These are phyloP conservation scores for Neolamprologus multifasciatus DNA, from an alignment of 2,797 vertebrate genomes.

Conservation along the genomic window DNA sequence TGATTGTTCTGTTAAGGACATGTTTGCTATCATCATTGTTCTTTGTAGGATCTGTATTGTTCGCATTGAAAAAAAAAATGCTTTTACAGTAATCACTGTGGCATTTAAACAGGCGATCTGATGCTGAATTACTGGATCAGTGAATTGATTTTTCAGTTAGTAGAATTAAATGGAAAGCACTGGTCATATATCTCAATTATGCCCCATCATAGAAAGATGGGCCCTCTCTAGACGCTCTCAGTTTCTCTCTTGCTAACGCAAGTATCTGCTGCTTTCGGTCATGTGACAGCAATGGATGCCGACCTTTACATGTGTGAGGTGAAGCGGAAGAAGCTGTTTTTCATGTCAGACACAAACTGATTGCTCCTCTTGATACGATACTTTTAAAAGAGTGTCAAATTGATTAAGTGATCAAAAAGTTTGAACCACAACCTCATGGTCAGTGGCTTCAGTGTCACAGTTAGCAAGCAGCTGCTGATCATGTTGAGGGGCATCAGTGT, in stretches of 20 bases:
- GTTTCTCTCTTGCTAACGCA: not conserved
- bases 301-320: not conserved
- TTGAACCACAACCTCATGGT: not conserved
- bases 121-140: not conserved
- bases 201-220: not conserved
- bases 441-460: not conserved
- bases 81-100: not conserved
- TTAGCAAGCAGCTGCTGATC: slow-evolving; percentile 11
- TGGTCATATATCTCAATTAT: slow-evolving; percentile 12
- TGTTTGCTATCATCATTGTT: not conserved
- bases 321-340: not conserved
- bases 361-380: not conserved
- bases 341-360: not conserved
- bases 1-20: not conserved
- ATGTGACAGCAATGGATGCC: not conserved
- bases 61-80: not conserved
- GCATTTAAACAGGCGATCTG: not conserved
- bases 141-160: slow-evolving; percentile 31
- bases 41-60: not conserved
- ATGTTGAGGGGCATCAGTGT: not conserved
- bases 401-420: not conserved
- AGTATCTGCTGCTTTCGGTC: not conserved
- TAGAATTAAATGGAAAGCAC: not conserved
- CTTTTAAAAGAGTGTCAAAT: not conserved
- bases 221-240: not conserved